Evolutionary conservation across 2,797 vertebrate genomes (phyloP).

Genomic region (Rallus crepitans): DNA sequence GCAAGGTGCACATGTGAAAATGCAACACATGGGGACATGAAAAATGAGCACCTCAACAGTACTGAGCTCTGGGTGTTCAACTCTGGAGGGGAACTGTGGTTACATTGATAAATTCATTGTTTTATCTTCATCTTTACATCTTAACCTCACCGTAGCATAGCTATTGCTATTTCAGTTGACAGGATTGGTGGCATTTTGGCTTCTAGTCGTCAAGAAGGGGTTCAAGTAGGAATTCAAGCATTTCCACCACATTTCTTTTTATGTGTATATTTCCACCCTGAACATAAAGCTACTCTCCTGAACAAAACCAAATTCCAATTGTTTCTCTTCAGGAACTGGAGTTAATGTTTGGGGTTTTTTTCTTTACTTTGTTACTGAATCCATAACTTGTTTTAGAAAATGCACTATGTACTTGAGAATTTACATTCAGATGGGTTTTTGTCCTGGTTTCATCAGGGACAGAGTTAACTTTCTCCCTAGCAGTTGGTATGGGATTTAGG

Average conservation of each 20-base stretch:
- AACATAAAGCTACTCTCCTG: background rate
- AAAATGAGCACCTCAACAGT: background rate
- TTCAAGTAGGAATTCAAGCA: background rate
- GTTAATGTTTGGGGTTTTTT: background rate
- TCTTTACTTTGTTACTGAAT: background rate
- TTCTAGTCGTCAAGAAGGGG: background rate
- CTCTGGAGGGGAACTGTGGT: accelerated
- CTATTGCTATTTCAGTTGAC: background rate
- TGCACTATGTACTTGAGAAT: background rate
- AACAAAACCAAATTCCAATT: background rate
- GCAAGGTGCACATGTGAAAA: background rate
- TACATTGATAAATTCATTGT: background rate
- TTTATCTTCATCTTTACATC: background rate
- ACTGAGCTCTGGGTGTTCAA: background rate
- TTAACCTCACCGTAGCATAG: background rate
- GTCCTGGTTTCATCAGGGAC: no score
- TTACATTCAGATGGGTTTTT: background rate
- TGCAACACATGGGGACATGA: background rate
- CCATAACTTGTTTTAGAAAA: background rate
- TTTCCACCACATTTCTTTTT: background rate
- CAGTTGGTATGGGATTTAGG: no score
- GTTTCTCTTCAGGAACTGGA: background rate
- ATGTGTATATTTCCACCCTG: background rate
- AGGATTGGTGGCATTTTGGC: background rate
- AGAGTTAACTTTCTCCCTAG: no score